Conservation (phyloP, 2,888 invertebrate genomes). For the Mesoligia furuncula region DNA sequence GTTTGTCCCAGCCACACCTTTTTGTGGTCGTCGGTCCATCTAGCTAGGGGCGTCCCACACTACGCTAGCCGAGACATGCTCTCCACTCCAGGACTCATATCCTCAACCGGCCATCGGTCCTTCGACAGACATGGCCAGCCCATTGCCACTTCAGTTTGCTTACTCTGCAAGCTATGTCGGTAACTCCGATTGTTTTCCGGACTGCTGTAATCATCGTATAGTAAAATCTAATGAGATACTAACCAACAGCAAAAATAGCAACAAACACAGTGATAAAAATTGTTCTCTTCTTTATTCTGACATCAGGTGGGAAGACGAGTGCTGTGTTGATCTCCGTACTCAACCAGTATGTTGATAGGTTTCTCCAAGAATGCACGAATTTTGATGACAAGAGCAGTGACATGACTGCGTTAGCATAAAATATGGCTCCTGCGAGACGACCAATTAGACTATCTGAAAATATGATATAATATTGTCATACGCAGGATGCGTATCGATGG, state of each 20-base stretch:
- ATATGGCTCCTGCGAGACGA: slow-evolving; percentile 85
- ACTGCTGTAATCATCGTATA: too few relatives aligned
- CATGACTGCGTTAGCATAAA: slow-evolving; percentile 89
- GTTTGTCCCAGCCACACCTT: not conserved
- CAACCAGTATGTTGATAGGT: slow-evolving; percentile 74
- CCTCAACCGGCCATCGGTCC: too few relatives aligned
- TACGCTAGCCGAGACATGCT: not conserved
- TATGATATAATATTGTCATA: not conserved
- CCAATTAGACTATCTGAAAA: slow-evolving; percentile 76
- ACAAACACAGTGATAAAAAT: slow-evolving; percentile 73
- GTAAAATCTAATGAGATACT: not conserved
- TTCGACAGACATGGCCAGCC: too few relatives aligned
- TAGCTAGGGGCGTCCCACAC: not conserved
- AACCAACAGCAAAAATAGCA: slow-evolving; percentile 73
- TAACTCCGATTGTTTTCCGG: too few relatives aligned
- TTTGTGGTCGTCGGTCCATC: not conserved
- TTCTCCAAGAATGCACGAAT: slow-evolving; percentile 77
- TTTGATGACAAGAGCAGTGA: slow-evolving; percentile 89
- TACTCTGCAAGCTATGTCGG: too few relatives aligned
- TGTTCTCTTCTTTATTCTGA: slow-evolving; percentile 70
- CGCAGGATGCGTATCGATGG: too few relatives aligned
- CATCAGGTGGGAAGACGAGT: slow-evolving; percentile 72
- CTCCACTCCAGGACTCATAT: not conserved
- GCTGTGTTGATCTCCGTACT: slow-evolving; percentile 70
- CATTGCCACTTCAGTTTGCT: too few relatives aligned